Conservation (phyloP, 2,888 invertebrate species). For the Nipponacmea schrenckii region DNA sequence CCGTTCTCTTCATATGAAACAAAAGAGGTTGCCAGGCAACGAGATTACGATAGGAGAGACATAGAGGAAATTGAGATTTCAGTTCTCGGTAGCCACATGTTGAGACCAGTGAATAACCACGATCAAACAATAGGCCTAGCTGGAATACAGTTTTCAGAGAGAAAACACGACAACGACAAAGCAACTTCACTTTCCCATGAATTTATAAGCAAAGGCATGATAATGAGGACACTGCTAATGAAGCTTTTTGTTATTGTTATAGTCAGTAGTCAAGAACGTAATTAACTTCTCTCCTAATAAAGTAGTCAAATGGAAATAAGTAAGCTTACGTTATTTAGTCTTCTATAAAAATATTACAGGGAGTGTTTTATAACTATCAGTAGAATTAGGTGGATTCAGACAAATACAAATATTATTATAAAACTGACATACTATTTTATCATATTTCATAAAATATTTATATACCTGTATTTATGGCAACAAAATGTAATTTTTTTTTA, state of each 20-base stretch:
- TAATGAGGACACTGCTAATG: not conserved
- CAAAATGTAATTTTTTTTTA: no score
- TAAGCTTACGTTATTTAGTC: no score
- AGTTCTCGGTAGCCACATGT: conserved; percentile 6
- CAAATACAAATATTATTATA: no score
- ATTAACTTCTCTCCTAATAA: no score
- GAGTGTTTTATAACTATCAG: no score
- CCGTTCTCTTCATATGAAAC: conserved; percentile 16
- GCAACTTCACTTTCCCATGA: conserved; percentile 1
- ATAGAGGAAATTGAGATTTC: conserved; percentile 19
- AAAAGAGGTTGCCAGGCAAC: conserved; percentile 28
- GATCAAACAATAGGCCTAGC: not conserved
- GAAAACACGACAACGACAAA: not conserved
- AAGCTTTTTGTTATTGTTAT: not conserved
- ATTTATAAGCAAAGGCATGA: not conserved
- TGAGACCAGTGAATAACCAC: not conserved
- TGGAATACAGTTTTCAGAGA: not conserved
- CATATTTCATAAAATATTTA: no score
- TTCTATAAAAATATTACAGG: no score
- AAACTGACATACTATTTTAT: no score
- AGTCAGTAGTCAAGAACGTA: no score
- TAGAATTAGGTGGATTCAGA: no score
- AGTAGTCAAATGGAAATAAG: no score
- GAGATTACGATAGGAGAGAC: conserved; percentile 10
- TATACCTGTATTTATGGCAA: no score